Conservation (phyloP, 2,113 vertebrate genomes). For the Plectropomus leopardus region DNA sequence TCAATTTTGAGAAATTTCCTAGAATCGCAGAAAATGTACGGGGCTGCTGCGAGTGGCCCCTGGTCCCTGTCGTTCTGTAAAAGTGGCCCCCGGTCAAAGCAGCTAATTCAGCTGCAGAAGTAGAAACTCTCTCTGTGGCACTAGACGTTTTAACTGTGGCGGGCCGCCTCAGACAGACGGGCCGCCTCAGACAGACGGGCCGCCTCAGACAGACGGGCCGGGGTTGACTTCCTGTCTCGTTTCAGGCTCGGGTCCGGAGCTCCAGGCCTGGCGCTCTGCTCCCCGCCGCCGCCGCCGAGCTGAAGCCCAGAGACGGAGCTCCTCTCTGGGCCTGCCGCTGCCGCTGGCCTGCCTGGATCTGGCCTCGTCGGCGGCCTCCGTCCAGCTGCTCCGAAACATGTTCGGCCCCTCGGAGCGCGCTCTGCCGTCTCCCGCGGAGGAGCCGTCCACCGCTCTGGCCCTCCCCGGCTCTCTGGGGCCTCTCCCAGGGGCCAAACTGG, state of each 20-base stretch:
- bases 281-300: constrained; percentile 45
- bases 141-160: too few relatives aligned
- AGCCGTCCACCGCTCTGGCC: constrained; percentile 37
- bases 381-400: constrained; percentile 57
- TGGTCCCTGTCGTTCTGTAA: too few relatives aligned
- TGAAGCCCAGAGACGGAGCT: constrained; percentile 31
- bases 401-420: not conserved
- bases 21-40: too few relatives aligned
- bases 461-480: constrained; percentile 33
- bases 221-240: not conserved
- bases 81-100: too few relatives aligned
- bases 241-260: constrained; percentile 63
- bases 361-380: constrained; percentile 58
- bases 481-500: not conserved
- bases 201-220: too few relatives aligned
- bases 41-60: too few relatives aligned
- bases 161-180: too few relatives aligned
- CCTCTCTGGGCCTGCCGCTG: constrained; percentile 38
- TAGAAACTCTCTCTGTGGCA: too few relatives aligned
- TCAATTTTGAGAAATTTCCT: too few relatives aligned
- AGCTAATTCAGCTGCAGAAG: too few relatives aligned
- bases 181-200: too few relatives aligned
- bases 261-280: constrained; percentile 56
- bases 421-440: fast-evolving
- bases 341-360: constrained; percentile 73